Evolutionary conservation across 1,140 invertebrate species (phyloP).

Genomic region (Eurosta solidaginis): DNA sequence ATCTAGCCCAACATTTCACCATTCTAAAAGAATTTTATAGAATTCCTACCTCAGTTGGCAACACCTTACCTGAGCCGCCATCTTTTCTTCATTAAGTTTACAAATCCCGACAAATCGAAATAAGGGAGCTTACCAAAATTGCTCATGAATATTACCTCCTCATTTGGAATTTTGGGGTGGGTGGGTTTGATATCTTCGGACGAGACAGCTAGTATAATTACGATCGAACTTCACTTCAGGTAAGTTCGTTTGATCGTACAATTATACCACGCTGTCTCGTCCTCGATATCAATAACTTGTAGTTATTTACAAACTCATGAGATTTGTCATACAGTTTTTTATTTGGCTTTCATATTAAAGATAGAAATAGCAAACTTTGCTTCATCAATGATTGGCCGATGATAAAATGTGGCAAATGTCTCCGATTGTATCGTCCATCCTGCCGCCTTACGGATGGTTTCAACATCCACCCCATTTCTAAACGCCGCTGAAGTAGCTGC

Average conservation of each 20-base stretch:
- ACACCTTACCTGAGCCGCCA: neutral
- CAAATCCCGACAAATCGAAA: neutral
- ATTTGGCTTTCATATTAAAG: neutral
- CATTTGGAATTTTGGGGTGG: neutral
- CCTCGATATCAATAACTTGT: neutral
- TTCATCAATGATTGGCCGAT: neutral
- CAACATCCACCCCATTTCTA: neutral
- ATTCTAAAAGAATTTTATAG: no score
- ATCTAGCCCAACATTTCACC: no score
- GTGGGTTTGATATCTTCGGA: neutral
- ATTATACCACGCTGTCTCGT: slow-evolving; percentile 2
- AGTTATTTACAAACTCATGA: neutral
- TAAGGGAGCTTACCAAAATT: neutral
- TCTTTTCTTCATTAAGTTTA: neutral
- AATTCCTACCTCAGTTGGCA: neutral
- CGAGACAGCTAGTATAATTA: slow-evolving; percentile 4
- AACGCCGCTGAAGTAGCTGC: neutral
- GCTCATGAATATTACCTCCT: neutral
- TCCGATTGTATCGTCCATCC: neutral
- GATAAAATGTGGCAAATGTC: neutral
- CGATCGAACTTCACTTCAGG: neutral
- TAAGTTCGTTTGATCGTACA: neutral
- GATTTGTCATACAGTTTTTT: neutral
- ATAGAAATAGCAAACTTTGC: neutral
- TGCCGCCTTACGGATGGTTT: neutral